Conservation (phyloP, 2,888 invertebrate species). For the Empis stercorea region DNA sequence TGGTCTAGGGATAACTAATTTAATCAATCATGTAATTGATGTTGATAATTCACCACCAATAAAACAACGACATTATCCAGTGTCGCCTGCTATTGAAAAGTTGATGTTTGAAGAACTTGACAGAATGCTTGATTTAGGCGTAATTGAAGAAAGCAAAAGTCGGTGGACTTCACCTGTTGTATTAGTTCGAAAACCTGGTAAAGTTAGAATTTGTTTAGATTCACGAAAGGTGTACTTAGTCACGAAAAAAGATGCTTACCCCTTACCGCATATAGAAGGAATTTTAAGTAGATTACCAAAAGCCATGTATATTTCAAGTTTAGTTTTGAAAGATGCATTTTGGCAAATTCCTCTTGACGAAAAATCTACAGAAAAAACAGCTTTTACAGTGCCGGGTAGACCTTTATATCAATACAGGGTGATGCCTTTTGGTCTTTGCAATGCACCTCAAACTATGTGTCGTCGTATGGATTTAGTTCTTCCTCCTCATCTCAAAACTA, state of each 20-base stretch:
- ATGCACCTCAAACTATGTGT: conserved; percentile 10
- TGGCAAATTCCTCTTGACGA: conserved; percentile 12
- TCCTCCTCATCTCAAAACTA: conserved; percentile 6
- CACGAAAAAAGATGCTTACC: conserved; percentile 15
- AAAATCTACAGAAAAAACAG: conserved; percentile 8
- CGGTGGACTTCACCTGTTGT: conserved; percentile 22
- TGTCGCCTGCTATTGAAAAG: conserved; percentile 12
- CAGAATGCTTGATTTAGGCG: conserved; percentile 19
- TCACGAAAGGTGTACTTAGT: conserved; percentile 20
- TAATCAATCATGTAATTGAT: conserved; percentile 12
- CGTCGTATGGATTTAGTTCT: conserved; percentile 10
- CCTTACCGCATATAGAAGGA: conserved; percentile 10
- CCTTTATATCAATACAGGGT: conserved; percentile 13
- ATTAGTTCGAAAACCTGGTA: conserved; percentile 17
- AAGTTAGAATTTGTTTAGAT: conserved; percentile 19
- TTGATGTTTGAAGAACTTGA: conserved; percentile 18
- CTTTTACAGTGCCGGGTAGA: conserved; percentile 11
- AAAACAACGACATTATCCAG: conserved; percentile 12
- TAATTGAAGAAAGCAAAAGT: conserved; percentile 20
- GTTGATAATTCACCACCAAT: conserved; percentile 8
- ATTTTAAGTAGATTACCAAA: conserved; percentile 10
- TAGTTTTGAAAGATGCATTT: conserved; percentile 12
- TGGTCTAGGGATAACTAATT: conserved; percentile 11
- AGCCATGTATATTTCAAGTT: conserved; percentile 9
- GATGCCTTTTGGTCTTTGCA: too few relatives aligned